Percentiles rank a stretch among this genome's conserved stretches.
These are phyloP conservation scores for Cheilosia vulpina DNA, from an alignment of 2,888 invertebrate species.

Conservation along the genomic window DNA sequence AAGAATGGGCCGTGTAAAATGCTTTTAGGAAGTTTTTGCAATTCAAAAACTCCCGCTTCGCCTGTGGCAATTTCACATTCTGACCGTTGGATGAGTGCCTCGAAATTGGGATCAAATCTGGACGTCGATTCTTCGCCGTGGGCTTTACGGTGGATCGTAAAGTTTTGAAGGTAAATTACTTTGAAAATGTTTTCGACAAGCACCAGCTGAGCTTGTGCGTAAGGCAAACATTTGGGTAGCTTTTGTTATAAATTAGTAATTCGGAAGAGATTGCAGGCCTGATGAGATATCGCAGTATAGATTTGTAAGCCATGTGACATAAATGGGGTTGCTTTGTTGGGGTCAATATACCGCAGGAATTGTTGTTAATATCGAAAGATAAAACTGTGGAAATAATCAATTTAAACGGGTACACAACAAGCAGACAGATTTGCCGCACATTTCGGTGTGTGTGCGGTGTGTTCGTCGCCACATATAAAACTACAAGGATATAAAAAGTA, in stretches of 20 bases:
- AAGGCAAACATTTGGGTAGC: neutral
- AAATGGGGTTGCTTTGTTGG: neutral
- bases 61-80: neutral
- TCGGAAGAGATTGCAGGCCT: neutral
- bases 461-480: neutral
- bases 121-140: neutral
- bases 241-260: constrained; percentile 14
- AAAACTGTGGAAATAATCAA: neutral
- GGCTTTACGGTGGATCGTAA: constrained; percentile 37
- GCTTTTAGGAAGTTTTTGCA: constrained; percentile 25
- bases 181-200: neutral
- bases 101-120: constrained; percentile 13
- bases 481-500: neutral
- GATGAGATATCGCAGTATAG: neutral
- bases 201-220: constrained; percentile 4
- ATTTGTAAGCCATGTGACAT: neutral
- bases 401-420: neutral
- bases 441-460: neutral
- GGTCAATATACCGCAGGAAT: constrained; percentile 3
- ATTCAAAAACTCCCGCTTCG: neutral
- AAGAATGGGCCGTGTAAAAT: constrained; percentile 6
- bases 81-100: neutral
- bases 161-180: constrained; percentile 11
- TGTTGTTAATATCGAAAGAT: neutral
- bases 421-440: neutral